Base-by-base conservation (phyloP, 2,888 invertebrate genomes). In the Trypoxylon attenuatum region DNA sequence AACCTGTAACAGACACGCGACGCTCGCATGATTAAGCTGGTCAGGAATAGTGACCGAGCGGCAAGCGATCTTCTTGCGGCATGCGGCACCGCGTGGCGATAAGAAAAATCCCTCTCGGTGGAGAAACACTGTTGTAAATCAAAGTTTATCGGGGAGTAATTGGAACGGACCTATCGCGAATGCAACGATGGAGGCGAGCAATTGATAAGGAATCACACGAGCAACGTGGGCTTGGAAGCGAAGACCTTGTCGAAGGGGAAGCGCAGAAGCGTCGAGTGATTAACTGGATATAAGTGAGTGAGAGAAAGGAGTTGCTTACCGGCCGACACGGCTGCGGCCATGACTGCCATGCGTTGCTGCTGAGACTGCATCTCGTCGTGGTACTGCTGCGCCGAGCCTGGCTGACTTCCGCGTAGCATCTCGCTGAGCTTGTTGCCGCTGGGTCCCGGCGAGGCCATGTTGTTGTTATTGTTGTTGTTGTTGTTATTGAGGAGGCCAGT, bases 401-500 rank as follows among this genome's bases (percentile, higher is more conserved):
- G 85, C 58, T 87, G 87, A 66, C 82, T 86, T 29, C 84, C 83
- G 56, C 87, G 76, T 29, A 86, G 79, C 84, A 87, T 87, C 69
- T 87, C 87, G 71, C 87, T 87, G 55, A 87, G 83, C 69, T 88
- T 87, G 76, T 84, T 87, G 59, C 84, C 83, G 59, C 86, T 87
- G 57, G 84, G 86, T 64, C 87, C 87, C 51, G 87, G 84, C 63
- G 88, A 88, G 23, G 88, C 85, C 82, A 87, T 88, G 70, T 91
- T 90, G 80, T 91, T 90, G 82, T 90, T 91, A 82, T 91, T 91
- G 82, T 91, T 92, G 81, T 90, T 91, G 82, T 91, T 91, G 82
- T 93, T 94, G 82, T 93, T 91, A 78, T 92, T 91, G 45, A 94
- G 87, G 84, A 88, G 91, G 84, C 92, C 92, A 64, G 92, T 91